Evolutionary conservation across 2,113 vertebrate genomes (phyloP).

Genomic region (Passer domesticus): DNA sequence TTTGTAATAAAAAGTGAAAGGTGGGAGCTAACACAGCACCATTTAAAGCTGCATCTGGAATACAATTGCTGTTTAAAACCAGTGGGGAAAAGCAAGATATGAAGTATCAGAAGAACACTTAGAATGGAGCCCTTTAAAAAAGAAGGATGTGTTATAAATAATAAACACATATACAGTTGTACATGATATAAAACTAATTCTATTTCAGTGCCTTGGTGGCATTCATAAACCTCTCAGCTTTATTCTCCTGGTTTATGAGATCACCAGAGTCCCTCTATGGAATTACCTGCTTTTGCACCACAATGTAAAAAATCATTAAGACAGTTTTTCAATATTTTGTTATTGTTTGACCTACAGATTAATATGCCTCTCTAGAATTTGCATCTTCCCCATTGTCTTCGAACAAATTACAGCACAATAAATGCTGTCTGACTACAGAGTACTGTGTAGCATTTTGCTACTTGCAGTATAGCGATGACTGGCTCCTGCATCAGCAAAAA

Average conservation of each 20-base stretch:
- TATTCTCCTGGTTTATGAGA: slow-evolving; percentile 66
- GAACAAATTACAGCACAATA: slow-evolving; percentile 69
- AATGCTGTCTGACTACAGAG: slow-evolving; percentile 62
- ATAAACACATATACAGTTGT: slow-evolving; percentile 65
- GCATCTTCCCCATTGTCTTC: slow-evolving; percentile 61
- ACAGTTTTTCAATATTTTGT: slow-evolving; percentile 73
- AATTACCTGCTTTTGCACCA: slow-evolving; percentile 52
- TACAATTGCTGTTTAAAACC: slow-evolving; percentile 62
- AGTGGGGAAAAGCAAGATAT: slow-evolving; percentile 58
- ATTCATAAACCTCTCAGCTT: slow-evolving; percentile 70
- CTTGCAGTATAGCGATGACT: slow-evolving; percentile 23
- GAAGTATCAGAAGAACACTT: slow-evolving; percentile 59
- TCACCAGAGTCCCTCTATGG: slow-evolving; percentile 52
- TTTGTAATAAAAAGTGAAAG: slow-evolving; percentile 66
- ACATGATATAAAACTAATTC: slow-evolving; percentile 73
- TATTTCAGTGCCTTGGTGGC: slow-evolving; percentile 62
- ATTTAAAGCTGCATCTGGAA: slow-evolving; percentile 62
- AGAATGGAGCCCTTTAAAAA: slow-evolving; percentile 69
- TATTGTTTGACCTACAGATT: slow-evolving; percentile 77
- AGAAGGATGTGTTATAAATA: slow-evolving; percentile 70
- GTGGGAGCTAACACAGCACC: slow-evolving; percentile 55
- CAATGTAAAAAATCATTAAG: slow-evolving; percentile 71
- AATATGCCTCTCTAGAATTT: slow-evolving; percentile 75
- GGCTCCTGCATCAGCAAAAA: slow-evolving; percentile 46
- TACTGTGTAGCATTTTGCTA: background rate